Conservation (phyloP, 2,888 invertebrate genomes). For the Tuberolachnus salignus region DNA sequence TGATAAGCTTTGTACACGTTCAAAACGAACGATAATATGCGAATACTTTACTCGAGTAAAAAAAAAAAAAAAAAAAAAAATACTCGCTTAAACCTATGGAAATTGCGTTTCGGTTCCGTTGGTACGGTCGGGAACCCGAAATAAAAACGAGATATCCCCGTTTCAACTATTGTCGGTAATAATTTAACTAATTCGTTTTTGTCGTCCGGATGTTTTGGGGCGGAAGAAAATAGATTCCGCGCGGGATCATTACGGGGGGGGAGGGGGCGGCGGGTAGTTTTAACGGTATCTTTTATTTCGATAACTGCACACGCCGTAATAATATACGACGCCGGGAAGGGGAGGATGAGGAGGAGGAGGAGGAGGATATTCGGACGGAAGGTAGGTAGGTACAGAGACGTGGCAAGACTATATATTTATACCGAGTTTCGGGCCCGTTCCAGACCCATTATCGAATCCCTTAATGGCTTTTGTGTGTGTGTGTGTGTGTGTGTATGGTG, state of each 20-base stretch:
- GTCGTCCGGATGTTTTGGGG: neutral
- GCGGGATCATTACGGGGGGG: slow-evolving; percentile 15
- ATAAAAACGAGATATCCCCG: neutral
- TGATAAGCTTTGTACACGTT: too few species aligned
- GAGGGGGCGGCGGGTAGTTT: slow-evolving; percentile 1
- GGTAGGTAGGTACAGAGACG: slow-evolving; percentile 28
- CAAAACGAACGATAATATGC: too few species aligned
- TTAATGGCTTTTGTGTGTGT: slow-evolving; percentile 54
- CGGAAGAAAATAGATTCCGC: slow-evolving; percentile 16
- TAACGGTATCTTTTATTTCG: slow-evolving; percentile 53
- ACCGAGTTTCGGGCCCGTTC: slow-evolving; percentile 26
- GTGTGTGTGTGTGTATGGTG: neutral
- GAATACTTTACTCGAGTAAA: too few species aligned
- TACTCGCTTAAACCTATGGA: too few species aligned
- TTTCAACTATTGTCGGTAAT: neutral
- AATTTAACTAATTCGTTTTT: slow-evolving; percentile 23
- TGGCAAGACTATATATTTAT: neutral
- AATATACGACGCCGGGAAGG: slow-evolving; percentile 52
- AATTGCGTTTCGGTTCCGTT: too few species aligned
- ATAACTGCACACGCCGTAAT: slow-evolving; percentile 54
- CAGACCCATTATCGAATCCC: slow-evolving; percentile 56
- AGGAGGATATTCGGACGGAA: slow-evolving; percentile 49
- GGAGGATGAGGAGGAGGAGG: too few species aligned
- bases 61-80: too few species aligned
- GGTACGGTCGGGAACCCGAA: too few species aligned